These are phyloP conservation scores for Allobates femoralis DNA, from an alignment of 2,797 vertebrate genomes.

Conservation along the genomic window DNA sequence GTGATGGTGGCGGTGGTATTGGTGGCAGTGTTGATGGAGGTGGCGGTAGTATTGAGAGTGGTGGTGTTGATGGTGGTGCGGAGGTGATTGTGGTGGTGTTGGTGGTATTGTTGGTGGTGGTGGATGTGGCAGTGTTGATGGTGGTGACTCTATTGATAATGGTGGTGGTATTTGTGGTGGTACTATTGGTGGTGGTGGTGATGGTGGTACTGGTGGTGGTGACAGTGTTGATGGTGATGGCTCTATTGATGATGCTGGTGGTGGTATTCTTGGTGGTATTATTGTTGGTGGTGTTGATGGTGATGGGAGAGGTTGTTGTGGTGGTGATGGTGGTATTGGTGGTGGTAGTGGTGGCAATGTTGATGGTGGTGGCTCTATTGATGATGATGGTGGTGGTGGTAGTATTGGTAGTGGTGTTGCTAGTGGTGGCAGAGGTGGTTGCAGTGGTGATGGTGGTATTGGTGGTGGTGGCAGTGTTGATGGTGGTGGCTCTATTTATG, in stretches of 20 bases:
- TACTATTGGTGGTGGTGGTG: neutral
- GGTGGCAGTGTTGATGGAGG: neutral
- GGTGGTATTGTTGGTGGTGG: no score
- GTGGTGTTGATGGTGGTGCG: neutral
- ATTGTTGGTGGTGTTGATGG: neutral
- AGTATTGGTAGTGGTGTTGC: no score
- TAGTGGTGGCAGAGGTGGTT: neutral
- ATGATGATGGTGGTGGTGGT: no score
- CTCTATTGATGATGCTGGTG: no score
- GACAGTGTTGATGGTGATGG: no score
- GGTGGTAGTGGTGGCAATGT: neutral
- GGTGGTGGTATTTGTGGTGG: slow-evolving; percentile 27
- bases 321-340: slow-evolving; percentile 37
- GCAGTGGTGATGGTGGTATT: slow-evolving; percentile 29
- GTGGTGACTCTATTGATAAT: slow-evolving; percentile 21
- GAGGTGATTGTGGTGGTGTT: no score
- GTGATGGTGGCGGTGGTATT: no score
- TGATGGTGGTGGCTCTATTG: neutral
- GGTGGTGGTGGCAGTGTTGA: slow-evolving; percentile 12
- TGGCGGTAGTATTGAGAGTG: slow-evolving; percentile 13
- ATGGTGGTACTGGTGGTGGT: neutral
- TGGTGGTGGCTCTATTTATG: neutral
- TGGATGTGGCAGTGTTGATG: neutral
- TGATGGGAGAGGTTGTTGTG: no score
- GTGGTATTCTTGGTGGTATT: no score